Evolutionary conservation across 1,140 invertebrate species (phyloP), one percentile per base, ranked within the genome.

Genomic region (Pseudomyrmex cubaensis): DNA sequence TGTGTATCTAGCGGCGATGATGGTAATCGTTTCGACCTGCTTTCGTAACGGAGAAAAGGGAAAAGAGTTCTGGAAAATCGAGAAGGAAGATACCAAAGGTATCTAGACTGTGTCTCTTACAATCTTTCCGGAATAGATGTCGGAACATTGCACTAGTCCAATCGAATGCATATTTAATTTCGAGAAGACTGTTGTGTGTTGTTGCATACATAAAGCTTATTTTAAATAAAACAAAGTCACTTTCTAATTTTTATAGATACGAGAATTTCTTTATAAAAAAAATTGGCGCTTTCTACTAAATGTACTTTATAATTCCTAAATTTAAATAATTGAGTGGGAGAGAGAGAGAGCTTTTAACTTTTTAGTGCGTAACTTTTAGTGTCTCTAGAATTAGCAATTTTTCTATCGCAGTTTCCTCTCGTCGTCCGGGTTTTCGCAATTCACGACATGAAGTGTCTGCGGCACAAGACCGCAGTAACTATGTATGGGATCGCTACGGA

Each of bases 401-500:
- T 35, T 35, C 35, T 7, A 22, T 46, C 48, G 44, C 48, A 35
- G 46, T 35, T 35, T 66, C 50, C 20, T 22, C 44, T 25, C 10
- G 12, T 25, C 10, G 12, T 61, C 46, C 63, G n/a, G 4, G 9
- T 20, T 46, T 48, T 61, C 44, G 57, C 56, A 73, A 74, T 74
- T 54, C 25, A 15, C 13, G 59, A 57, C 64, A 10, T 10, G 17
- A 9, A 57, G 67, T 46, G 74, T 80, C 64, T 56, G 35, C 66
- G 56, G 69, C 64, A 35, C 35, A 10, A 35, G 17, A 22, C n/a
- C 22, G 64, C 59, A 77, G 69, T 82, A 84, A 82, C 77, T 80
- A 76, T 78, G 63, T 74, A 87, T 80, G 72, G 50, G 59, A 83
- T 80, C 50, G 50, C 46, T 66, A 54, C 59, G 64, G 56, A 0